A percentile compares a stretch with the other conserved stretches of the same genome.
Conservation (phyloP, 2,888 invertebrate species). For the Brachyptera putata region DNA sequence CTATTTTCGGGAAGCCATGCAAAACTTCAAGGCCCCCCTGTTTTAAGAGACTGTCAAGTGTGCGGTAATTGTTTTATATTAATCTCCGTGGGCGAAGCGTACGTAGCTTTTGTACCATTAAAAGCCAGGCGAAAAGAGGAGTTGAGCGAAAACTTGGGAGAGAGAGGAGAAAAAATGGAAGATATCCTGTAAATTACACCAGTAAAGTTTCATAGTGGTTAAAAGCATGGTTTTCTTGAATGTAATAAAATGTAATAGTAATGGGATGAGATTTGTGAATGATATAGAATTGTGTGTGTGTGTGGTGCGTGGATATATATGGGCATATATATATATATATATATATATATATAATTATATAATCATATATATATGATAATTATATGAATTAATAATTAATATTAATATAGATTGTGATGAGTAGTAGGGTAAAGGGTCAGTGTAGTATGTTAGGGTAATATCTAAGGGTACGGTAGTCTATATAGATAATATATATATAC, state of each 20-base stretch:
- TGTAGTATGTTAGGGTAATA: no score
- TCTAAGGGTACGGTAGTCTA: no score
- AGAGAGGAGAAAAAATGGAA: not conserved
- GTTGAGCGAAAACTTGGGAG: not conserved
- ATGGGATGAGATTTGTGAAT: not conserved
- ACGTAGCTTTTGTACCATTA: not conserved
- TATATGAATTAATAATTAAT: no score
- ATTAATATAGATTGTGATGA: no score
- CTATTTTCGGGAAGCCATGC: not conserved
- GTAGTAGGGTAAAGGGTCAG: no score
- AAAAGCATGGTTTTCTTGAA: conserved; percentile 6
- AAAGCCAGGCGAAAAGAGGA: not conserved
- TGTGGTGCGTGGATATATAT: no score
- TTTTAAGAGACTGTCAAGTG: conserved; percentile 1
- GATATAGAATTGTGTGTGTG: not conserved
- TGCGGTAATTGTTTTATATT: conserved; percentile 11
- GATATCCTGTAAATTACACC: no score
- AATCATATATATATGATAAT: no score
- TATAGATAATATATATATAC: no score
- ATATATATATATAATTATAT: no score
- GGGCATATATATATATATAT: no score
- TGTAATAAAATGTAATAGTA: conserved; percentile 7
- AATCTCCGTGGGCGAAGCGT: not conserved
- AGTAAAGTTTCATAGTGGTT: conserved; percentile 4
- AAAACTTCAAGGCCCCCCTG: not conserved